Evolutionary conservation across 2,797 vertebrate genomes (phyloP), one percentile per base, ranked within the genome.

Genomic region (Acanthurus tractus): DNA sequence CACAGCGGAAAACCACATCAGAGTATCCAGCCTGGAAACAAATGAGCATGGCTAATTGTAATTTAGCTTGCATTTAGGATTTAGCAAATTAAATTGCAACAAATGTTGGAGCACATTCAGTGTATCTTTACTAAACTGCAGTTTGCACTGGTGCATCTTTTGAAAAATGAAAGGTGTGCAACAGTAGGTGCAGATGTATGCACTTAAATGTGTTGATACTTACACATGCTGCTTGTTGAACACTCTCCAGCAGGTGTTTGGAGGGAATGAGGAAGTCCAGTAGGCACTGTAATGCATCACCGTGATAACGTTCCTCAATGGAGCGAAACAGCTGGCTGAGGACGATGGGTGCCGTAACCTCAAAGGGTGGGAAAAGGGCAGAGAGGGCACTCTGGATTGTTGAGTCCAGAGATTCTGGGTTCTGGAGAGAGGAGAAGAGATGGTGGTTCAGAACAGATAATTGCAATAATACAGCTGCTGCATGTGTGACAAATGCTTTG

Each of bases 201-300:
- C 1, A 50, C 20, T 50, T 20, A 22, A 20, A 6, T 29, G 25
- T 22, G 18, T 66, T 49, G 13, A 53, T 8, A 95, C 98, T 98
- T 93, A 99, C 98, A 0, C 98, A 99, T 72, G 98, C 97, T 0
- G 96, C 96, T 84, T 97, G 97, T 14, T 97, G 96, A 63, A 98
- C 93, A 38, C 95, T 97, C 84, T 99, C 97, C 78, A 98, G 95
- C 78, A 99, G 94, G 71, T 97, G 97, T 91, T 98, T 98, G 92
- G 96, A 94, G 0, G 98, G 98, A 86, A 98, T 96, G 79, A 99
- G 96, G 93, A 98, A 99, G 90, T 97, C 96, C 82, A 99, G 93
- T 63, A 98, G 93, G 85, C 97, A 98, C 85, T 95, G 95, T 63
- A 99, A 93, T 1, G 97, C 96, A 6, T 99, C 98, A 0, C 97